A percentile compares a stretch with the other conserved stretches of the same genome.
Evolutionary conservation across 2,888 invertebrate genomes (phyloP).

Genomic region (Pseudolycoriella hygida): DNA sequence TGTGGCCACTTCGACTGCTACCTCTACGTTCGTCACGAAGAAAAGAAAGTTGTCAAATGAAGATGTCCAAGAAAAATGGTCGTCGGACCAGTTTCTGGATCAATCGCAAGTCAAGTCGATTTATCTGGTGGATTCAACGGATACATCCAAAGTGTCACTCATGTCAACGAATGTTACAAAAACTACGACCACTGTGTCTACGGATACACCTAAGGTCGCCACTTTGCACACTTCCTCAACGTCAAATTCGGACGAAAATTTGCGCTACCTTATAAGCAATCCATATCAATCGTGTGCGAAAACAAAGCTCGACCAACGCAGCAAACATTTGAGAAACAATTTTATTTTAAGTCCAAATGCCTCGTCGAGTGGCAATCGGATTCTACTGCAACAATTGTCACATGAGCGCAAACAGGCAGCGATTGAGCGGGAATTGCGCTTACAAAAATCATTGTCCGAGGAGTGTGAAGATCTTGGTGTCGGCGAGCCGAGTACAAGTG

Average conservation of each 20-base stretch:
- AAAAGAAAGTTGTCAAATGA: too few species aligned
- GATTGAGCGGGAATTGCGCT: slow-evolving; percentile 34
- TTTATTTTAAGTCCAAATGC: not conserved
- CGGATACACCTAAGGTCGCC: too few species aligned
- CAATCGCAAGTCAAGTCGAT: too few species aligned
- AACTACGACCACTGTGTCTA: too few species aligned
- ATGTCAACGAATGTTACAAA: too few species aligned
- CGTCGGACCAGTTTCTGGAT: too few species aligned
- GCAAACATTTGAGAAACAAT: not conserved
- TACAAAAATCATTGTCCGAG: slow-evolving; percentile 56
- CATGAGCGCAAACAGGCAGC: slow-evolving; percentile 32
- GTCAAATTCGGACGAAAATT: too few species aligned
- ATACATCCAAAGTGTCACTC: too few species aligned
- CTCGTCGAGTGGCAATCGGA: not conserved
- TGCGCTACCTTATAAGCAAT: not conserved
- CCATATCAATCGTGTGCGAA: not conserved
- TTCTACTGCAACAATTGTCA: slow-evolving; percentile 6
- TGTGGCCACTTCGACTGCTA: not conserved
- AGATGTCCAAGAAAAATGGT: too few species aligned
- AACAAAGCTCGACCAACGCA: not conserved
- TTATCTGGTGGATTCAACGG: too few species aligned
- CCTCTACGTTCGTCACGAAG: too few species aligned
- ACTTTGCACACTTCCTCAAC: too few species aligned
- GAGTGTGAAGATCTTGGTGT: slow-evolving; percentile 65
- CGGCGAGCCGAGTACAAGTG: slow-evolving; percentile 62